Base-by-base conservation (phyloP, 2,888 invertebrate species). In the Plebejus argus region DNA sequence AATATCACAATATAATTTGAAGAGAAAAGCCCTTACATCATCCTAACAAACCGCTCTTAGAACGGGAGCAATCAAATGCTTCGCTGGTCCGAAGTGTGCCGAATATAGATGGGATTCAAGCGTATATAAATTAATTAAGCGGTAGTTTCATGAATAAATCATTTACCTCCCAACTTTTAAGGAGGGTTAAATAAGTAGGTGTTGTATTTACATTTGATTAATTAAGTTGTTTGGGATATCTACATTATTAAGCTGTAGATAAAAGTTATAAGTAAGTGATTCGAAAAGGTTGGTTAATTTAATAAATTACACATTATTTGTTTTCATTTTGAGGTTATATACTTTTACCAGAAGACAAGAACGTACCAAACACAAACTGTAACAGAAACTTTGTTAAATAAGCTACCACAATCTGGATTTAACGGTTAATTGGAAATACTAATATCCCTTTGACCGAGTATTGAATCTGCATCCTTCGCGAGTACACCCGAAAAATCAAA, bases 111-210 rank as follows among this genome's bases (percentile, higher is more conserved):
- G 80, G 79, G 79, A 72, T 76, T 66, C 79, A 78, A 78, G 77
- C 79, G 80, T 80, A 83, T 78, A 79, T 81, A 82, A 82, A 82
- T 82, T 82, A 82, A 83, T 83, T 82, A 83, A 79, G 79, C 79
- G 77, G 72, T 78, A 79, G 80, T 81, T 79, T 78, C 80, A 82
- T 83, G 82, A 81, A 83, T 83, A 82, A 82, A 80, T 81, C 79
- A 82, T 79, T 78, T 78, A 72, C 77, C 45, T 71, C n/a, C 35
- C 45, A 33, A 66, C 75, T 70, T 78, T 70, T 76, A n/a, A 35
- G 18, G 18, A n/a, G 35, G 35, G 35, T 70, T 3, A 70, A 70
- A 7, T 35, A 35, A 18, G 23, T 28, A 15, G 66, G 70, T 70
- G 33, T 61, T 61, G 20, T 61, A 61, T 61, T 61, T 61, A 61